Base-by-base conservation (phyloP, 2,888 invertebrate species). In the Eupithecia inturbata region DNA sequence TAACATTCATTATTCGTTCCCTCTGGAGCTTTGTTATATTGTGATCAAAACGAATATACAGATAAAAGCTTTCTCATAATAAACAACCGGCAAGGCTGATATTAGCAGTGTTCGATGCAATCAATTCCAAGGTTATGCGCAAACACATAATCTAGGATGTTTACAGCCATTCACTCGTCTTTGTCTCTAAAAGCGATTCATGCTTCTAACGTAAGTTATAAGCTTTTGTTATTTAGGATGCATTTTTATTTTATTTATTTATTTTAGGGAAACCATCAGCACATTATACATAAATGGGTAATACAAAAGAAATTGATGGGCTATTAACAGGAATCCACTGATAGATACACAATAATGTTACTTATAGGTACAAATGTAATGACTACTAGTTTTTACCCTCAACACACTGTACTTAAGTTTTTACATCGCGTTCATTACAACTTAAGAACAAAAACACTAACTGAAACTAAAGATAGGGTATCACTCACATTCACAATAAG, bases 61-160 rank as follows among this genome's bases (percentile, higher is more conserved):
- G 16, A 45, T 9, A 19, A 45, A 45, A 62, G 31, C 31, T 31
- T 19, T 62, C 19, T 31, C 62, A 31, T 19, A 19, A 31, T 31
- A 31, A 31, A 31, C 19, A 62, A 62, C 31, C 5, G 31, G 28
- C 31, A 31, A 64, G 64, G 22, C 68, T 66, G 60, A 36, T 75
- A 64, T 68, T 64, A 63, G 28, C 60, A 68, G 57, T 33, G 57
- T 39, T 64, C n/a, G 62, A 41, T 67, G 68, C 64, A 73, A 73
- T 71, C 49, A 73, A 31, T 69, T 19, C 76, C 83, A 86, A 86
- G 86, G 86, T 81, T 80, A 79, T 75, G 79, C 76, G 79, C 83
- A 83, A 82, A 83, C 80, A 83, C 79, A 85, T 85, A 83, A 85
- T 84, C 81, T 82, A 80, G 77, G 70, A 78, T 84, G 76, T 85